Conservation (phyloP, 2,113 vertebrate genomes). For the Corvus hawaiiensis region DNA sequence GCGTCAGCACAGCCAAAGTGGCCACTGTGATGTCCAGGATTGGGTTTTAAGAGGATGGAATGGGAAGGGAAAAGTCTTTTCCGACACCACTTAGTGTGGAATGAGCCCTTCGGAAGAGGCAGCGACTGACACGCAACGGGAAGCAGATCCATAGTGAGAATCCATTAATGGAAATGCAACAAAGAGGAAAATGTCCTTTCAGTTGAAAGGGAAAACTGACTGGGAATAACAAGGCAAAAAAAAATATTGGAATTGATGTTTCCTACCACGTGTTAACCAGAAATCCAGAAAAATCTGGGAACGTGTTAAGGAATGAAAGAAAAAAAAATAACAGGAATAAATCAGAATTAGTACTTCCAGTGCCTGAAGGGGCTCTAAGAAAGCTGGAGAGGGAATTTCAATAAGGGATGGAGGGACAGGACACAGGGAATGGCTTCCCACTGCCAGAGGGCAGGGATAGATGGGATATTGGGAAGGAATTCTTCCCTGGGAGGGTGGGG, state of each 20-base stretch:
- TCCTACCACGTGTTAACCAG: neutral
- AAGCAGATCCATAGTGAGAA: accelerated
- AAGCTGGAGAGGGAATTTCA: neutral
- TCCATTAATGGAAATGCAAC: neutral
- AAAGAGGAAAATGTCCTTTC: neutral
- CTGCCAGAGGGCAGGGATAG: neutral
- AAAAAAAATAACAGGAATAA: neutral
- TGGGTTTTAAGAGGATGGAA: neutral
- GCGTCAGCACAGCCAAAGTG: neutral
- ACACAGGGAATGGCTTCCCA: neutral
- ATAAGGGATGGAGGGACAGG: neutral
- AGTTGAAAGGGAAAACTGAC: neutral
- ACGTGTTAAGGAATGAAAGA: accelerated
- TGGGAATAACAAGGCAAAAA: neutral
- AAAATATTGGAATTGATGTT: neutral
- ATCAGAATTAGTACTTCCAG: neutral
- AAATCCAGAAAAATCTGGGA: neutral
- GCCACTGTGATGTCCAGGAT: neutral
- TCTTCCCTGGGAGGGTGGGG: accelerated
- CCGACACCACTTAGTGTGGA: neutral
- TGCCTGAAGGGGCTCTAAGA: neutral
- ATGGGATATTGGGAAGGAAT: neutral
- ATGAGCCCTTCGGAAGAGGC: neutral
- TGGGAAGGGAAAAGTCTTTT: neutral
- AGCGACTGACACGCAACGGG: neutral